Base-by-base conservation (phyloP, 1,140 invertebrate species). In the Cyphomyrmex costatus region DNA sequence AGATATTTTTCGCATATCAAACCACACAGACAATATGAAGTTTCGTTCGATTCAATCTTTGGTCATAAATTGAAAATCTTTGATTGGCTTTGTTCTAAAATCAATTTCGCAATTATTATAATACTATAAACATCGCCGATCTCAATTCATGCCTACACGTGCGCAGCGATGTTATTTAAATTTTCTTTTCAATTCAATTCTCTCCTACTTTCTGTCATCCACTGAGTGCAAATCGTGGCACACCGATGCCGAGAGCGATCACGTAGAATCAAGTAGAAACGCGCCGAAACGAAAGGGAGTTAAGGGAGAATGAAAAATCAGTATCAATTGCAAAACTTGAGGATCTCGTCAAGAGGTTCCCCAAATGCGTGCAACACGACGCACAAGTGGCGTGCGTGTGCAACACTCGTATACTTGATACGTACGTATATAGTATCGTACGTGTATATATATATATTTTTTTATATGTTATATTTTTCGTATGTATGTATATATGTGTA, bases 321-420 rank as follows among this genome's bases (percentile, higher is more conserved):
- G 42, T 30, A 30, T 46, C 30, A 24, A 78, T 63, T 74, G 66
- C 27, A 19, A 61, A 85, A 85, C 14, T 78, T 19, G 82, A 79
- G 46, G 60, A 78, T 85, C 65, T 68, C 46, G 30, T 19, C 49
- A 85, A 83, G 53, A 73, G 33, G 8, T 60, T 83, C 49, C 36
- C 60, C 85, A 85, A 78, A 85, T 85, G 73, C 51, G 78, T 77
- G 74, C 70, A 79, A 42, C 46, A 77, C 63, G 56, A 33, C 73
- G 46, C 60, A 56, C 63, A 73, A 66, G 65, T 79, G 63, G 65
- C 58, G 60, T 78, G 78, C 51, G 88, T 70, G 80, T 63, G 76
- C 63, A 68, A 89, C 56, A 86, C 65, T 90, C 89, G 88, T 90
- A 90, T 90, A 90, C 89, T 79, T 90, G 61, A 27, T 83, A 90